phyloP scores from a whole-genome alignment of 2,113 vertebrate species.

The Bujurquina vittata region DNA sequence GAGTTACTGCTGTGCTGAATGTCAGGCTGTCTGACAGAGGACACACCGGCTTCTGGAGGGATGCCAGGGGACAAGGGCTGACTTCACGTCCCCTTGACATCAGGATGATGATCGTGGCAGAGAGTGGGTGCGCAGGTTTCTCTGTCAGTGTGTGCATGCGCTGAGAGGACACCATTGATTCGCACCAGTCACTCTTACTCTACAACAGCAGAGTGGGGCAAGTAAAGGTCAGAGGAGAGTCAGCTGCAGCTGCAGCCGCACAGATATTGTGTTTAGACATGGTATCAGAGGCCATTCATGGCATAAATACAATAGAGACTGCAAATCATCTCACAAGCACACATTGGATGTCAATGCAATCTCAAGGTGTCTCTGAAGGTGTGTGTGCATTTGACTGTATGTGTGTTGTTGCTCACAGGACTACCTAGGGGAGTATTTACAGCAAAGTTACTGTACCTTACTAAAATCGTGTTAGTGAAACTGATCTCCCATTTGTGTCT shows the following conservation, averaged over 20 bases:
- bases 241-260: conserved; percentile 6
- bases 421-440: conserved; percentile 21
- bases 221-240: conserved; percentile 55
- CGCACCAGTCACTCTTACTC: conserved; percentile 44
- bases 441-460: conserved; percentile 5
- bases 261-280: conserved; percentile 14
- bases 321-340: conserved; percentile 21
- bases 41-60: conserved; percentile 43
- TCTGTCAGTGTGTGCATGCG: conserved; percentile 17
- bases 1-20: conserved; percentile 60
- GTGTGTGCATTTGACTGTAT: neutral
- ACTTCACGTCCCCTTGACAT: conserved; percentile 51
- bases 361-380: neutral
- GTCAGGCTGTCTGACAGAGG: conserved; percentile 67
- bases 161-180: conserved; percentile 61
- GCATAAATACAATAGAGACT: conserved; percentile 9
- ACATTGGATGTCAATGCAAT: neutral
- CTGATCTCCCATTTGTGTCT: conserved; percentile 11
- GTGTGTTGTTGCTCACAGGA: neutral
- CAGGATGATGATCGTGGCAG: conserved; percentile 25
- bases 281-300: conserved; percentile 22
- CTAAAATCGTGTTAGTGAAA: conserved; percentile 11
- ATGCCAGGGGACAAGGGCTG: conserved; percentile 38
- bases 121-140: conserved; percentile 23
- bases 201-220: conserved; percentile 25